These are phyloP conservation scores for Clarias fuscus DNA, from an alignment of 2,797 vertebrate species.

Conservation along the genomic window DNA sequence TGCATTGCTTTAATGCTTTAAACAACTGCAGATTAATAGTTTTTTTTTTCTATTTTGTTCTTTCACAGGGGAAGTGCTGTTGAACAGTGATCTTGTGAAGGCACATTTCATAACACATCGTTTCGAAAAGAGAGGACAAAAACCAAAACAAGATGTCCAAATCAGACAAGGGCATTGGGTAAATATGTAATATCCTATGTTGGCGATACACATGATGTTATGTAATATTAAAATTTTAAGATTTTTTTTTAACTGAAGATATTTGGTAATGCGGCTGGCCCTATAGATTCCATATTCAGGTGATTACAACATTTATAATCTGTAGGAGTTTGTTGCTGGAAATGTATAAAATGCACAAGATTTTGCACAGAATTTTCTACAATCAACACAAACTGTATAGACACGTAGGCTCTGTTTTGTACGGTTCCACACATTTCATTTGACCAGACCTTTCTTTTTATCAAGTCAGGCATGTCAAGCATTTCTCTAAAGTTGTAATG, in stretches of 20 bases:
- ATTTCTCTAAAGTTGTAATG: neutral
- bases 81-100: conserved; percentile 38
- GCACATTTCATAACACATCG: conserved; percentile 49
- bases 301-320: neutral
- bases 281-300: neutral
- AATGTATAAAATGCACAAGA: neutral
- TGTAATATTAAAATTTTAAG: neutral
- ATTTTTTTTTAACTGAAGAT: neutral
- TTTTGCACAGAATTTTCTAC: neutral
- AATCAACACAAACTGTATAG: neutral
- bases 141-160: conserved; percentile 13
- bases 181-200: neutral
- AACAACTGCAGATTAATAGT: no score
- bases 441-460: neutral
- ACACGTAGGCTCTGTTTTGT: neutral
- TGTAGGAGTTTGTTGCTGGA: neutral
- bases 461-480: neutral
- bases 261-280: neutral
- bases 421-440: neutral
- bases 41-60: neutral
- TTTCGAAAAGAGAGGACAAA: rapidly evolving
- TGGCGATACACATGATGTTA: no score
- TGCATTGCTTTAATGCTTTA: no score
- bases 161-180: conserved; percentile 53
- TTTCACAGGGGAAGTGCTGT: conserved; percentile 50